Percentiles rank a stretch among this genome's conserved stretches.
These are phyloP conservation scores for Octonoba sinensis DNA, from an alignment of 2,888 invertebrate genomes.

Conservation along the genomic window DNA sequence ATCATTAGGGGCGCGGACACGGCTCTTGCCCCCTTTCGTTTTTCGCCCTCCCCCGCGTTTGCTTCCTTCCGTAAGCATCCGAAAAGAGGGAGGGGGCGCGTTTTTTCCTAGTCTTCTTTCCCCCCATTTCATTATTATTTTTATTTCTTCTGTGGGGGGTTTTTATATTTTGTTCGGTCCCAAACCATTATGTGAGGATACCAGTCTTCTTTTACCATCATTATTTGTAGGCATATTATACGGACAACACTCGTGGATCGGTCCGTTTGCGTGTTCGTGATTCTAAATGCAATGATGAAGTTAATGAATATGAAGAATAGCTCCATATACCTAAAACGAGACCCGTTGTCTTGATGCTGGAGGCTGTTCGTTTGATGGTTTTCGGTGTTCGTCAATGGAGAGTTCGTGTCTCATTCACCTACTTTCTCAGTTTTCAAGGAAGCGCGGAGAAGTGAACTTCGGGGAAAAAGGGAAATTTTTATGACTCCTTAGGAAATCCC, in stretches of 20 bases:
- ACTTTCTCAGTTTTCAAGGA: not conserved
- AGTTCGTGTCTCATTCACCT: not conserved
- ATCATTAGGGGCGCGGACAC: slow-evolving; percentile 64
- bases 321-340: not conserved
- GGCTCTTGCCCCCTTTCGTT: slow-evolving; percentile 18
- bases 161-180: not conserved
- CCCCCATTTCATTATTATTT: slow-evolving; percentile 1
- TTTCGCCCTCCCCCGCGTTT: slow-evolving; percentile 14
- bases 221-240: slow-evolving; percentile 31
- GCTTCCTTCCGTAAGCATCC: slow-evolving; percentile 39
- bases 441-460: not conserved
- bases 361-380: too few relatives aligned
- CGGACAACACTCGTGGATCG: not conserved
- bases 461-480: not conserved
- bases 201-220: slow-evolving; percentile 1
- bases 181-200: slow-evolving; percentile 18
- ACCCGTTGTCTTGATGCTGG: not conserved
- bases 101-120: not conserved
- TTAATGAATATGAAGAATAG: slow-evolving; percentile 18
- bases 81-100: not conserved
- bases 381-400: too few relatives aligned
- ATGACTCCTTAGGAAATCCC: not conserved
- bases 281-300: slow-evolving; percentile 3
- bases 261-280: slow-evolving; percentile 9
- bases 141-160: slow-evolving; percentile 6